Percentiles rank a stretch among this genome's conserved stretches.
Evolutionary conservation across 2,888 invertebrate genomes (phyloP).

Genomic region (Himalopsyche tibetana): DNA sequence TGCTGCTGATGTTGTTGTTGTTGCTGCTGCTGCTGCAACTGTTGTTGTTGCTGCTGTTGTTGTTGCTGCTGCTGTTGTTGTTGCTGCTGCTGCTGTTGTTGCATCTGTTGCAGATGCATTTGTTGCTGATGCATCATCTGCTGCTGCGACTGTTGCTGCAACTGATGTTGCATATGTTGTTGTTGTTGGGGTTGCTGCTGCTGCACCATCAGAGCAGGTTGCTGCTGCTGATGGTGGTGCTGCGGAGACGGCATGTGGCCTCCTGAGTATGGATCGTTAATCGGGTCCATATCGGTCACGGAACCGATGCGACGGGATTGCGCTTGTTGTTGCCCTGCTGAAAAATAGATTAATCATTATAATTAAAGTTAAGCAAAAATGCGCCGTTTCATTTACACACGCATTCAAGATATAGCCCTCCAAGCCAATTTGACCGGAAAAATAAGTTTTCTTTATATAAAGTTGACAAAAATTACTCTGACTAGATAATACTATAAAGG

Average conservation of each 20-base stretch:
- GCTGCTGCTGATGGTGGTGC: constrained; percentile 67
- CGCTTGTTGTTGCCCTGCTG: constrained; percentile 24
- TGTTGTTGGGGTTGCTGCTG: constrained; percentile 67
- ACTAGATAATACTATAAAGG: no score
- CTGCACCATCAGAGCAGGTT: constrained; percentile 69
- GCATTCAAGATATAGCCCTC: no score
- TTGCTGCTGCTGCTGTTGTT: not conserved
- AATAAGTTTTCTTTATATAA: no score
- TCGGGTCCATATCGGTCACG: constrained; percentile 96
- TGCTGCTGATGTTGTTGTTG: constrained; percentile 21
- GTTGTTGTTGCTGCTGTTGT: constrained; percentile 1
- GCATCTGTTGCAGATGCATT: constrained; percentile 60
- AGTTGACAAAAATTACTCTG: no score
- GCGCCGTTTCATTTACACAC: no score
- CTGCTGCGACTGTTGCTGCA: constrained; percentile 70
- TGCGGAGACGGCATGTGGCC: constrained; percentile 71
- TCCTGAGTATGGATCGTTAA: constrained; percentile 89
- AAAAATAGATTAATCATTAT: not conserved
- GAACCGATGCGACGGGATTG: constrained; percentile 85
- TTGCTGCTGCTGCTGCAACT: not conserved
- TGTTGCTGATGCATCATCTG: constrained; percentile 68
- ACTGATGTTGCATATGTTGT: constrained; percentile 67
- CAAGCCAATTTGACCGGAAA: no score
- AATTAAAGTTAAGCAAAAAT: no score
- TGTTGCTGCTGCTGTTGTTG: constrained; percentile 49